Percentiles rank a stretch among this genome's conserved stretches.
Conservation (phyloP, 1,140 invertebrate species). For the roundworm (Caenorhabditis elegans) region DNA sequence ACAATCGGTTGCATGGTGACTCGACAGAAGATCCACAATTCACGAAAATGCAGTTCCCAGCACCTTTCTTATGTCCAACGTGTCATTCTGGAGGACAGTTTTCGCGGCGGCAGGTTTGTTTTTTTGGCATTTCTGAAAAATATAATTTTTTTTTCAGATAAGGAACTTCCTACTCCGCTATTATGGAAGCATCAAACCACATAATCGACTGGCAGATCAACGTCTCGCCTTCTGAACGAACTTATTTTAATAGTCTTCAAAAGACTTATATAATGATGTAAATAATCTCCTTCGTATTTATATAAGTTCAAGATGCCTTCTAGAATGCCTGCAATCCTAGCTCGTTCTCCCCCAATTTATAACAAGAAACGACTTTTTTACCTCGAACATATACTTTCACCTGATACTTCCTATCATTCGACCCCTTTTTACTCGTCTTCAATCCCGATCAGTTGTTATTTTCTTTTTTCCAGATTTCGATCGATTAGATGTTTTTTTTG, state of each 20-base stretch:
- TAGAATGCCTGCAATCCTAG: not conserved
- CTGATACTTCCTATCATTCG: not conserved
- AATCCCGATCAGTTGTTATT: not conserved
- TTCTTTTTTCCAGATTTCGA: not conserved
- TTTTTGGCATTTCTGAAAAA: not conserved
- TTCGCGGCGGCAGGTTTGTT: constrained; percentile 55
- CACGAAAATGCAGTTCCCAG: constrained; percentile 64
- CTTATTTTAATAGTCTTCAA: not conserved
- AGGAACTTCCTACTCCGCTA: constrained; percentile 65
- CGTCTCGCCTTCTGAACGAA: constrained; percentile 39
- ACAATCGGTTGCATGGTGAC: constrained; percentile 62
- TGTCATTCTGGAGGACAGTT: constrained; percentile 65
- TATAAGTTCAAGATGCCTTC: not conserved
- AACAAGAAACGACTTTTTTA: not conserved
- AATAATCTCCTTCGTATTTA: constrained; percentile 19
- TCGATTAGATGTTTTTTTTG: not conserved
- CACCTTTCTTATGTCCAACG: constrained; percentile 63
- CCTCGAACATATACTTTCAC: not conserved
- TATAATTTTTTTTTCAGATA: constrained; percentile 42
- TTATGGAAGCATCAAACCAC: constrained; percentile 58
- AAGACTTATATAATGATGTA: constrained; percentile 15
- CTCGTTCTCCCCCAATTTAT: not conserved
- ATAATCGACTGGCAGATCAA: constrained; percentile 47
- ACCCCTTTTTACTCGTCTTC: not conserved
- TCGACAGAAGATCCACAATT: constrained; percentile 66